phyloP scores from a whole-genome alignment of 1,140 invertebrate species.

The Solenopsis fugax region DNA sequence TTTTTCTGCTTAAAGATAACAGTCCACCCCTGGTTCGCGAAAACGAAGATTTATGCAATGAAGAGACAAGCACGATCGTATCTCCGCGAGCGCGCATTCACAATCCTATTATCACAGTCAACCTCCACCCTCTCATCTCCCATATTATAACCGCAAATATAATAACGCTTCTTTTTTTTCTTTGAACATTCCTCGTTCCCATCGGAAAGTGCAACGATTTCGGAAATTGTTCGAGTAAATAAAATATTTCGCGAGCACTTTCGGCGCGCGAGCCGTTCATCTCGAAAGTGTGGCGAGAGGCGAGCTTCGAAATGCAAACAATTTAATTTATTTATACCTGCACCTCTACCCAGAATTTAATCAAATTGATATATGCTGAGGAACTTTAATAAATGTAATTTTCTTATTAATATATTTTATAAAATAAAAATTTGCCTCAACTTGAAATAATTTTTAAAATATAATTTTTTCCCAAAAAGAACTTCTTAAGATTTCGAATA shows the following conservation, averaged over 20 bases:
- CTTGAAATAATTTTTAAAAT: background rate
- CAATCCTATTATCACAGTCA: conserved; percentile 84
- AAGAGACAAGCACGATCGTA: conserved; percentile 71
- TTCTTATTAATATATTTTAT: background rate
- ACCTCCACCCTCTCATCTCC: conserved; percentile 73
- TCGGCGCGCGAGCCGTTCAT: conserved; percentile 22
- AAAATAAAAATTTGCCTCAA: background rate
- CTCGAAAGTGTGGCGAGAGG: conserved; percentile 14
- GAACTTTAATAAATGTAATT: background rate
- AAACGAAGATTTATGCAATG: conserved; percentile 2
- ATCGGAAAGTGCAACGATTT: conserved; percentile 63
- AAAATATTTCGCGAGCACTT: conserved; percentile 70
- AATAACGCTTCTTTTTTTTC: conserved; percentile 58
- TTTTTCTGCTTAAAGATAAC: background rate
- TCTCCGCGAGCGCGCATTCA: conserved; percentile 75
- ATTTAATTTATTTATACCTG: conserved; percentile 1
- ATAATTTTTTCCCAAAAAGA: background rate
- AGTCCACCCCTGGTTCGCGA: background rate
- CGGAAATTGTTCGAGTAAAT: conserved; percentile 57
- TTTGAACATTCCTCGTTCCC: conserved; percentile 51
- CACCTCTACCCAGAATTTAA: background rate
- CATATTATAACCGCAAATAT: conserved; percentile 71
- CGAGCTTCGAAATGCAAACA: background rate
- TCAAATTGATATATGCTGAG: background rate
- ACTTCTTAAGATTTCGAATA: conserved; percentile 17